phyloP scores from a whole-genome alignment of 2,113 vertebrate species.

The Podarcis muralis region DNA sequence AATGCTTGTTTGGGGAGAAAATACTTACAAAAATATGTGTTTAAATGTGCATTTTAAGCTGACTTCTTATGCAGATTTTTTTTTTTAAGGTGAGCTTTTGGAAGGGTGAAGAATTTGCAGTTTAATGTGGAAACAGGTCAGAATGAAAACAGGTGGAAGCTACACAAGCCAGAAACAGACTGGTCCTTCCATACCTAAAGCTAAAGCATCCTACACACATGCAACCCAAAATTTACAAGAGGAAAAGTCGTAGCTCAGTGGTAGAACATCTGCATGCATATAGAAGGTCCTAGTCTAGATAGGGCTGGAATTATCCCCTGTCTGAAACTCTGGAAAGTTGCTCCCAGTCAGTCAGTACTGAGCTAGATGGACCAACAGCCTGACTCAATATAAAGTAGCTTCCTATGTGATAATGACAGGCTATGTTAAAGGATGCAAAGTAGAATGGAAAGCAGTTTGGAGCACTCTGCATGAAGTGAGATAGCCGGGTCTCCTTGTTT shows the following conservation, averaged over 20 bases:
- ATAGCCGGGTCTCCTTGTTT: not conserved
- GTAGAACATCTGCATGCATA: not conserved
- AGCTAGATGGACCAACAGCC: too few species aligned
- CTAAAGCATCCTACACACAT: too few species aligned
- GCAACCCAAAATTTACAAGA: not conserved
- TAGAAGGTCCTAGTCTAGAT: too few species aligned
- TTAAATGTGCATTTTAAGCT: not conserved
- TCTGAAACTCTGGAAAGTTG: too few species aligned
- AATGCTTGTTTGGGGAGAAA: not conserved
- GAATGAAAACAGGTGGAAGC: not conserved
- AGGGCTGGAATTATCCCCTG: too few species aligned
- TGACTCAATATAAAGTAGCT: too few species aligned
- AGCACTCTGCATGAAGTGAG: not conserved
- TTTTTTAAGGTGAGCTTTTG: too few species aligned
- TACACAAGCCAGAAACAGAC: not conserved
- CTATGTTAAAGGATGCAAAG: not conserved
- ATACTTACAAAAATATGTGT: not conserved
- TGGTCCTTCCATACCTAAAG: not conserved
- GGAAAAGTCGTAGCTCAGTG: not conserved
- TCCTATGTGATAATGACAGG: not conserved
- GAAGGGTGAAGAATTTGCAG: too few species aligned
- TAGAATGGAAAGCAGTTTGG: not conserved
- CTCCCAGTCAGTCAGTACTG: too few species aligned
- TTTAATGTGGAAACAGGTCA: not conserved
- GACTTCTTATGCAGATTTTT: too few species aligned